phyloP scores from a whole-genome alignment of 1,140 invertebrate genomes.

The Hormaphis cornu region DNA sequence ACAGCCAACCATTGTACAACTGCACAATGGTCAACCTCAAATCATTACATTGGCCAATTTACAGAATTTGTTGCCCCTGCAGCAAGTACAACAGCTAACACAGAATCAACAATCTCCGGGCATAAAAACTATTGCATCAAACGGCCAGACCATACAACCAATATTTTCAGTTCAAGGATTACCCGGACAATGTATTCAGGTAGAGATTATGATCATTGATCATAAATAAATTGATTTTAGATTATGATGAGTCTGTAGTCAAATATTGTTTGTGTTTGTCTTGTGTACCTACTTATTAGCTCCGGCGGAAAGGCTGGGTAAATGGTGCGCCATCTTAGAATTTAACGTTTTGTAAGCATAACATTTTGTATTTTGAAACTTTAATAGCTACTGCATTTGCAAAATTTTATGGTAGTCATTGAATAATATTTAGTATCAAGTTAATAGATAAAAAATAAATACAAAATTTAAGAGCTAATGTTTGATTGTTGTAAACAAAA shows the following conservation, averaged over 20 bases:
- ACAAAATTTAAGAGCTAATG: too few relatives aligned
- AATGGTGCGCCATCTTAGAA: too few relatives aligned
- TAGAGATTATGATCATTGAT: conserved; percentile 36
- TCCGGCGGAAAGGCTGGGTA: too few relatives aligned
- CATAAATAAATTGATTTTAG: not conserved
- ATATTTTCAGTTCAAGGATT: conserved; percentile 48
- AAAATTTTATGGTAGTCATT: too few relatives aligned
- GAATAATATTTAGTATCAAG: too few relatives aligned
- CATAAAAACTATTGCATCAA: conserved; percentile 25
- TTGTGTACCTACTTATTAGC: not conserved
- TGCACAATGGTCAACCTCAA: conserved; percentile 42
- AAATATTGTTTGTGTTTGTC: too few relatives aligned
- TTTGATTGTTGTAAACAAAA: too few relatives aligned
- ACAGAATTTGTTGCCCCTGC: conserved; percentile 46
- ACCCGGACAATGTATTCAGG: conserved; percentile 49
- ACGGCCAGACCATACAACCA: conserved; percentile 32
- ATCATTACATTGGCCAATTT: conserved; percentile 49
- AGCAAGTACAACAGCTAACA: conserved; percentile 32
- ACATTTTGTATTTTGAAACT: too few relatives aligned
- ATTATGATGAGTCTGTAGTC: too few relatives aligned
- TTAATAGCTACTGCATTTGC: too few relatives aligned
- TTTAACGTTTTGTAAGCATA: too few relatives aligned
- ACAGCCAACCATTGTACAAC: conserved; percentile 14
- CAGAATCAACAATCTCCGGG: conserved; percentile 32
- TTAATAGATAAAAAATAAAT: too few relatives aligned